phyloP scores from a whole-genome alignment of 1,140 invertebrate species.

The Diorhabda carinulata region DNA sequence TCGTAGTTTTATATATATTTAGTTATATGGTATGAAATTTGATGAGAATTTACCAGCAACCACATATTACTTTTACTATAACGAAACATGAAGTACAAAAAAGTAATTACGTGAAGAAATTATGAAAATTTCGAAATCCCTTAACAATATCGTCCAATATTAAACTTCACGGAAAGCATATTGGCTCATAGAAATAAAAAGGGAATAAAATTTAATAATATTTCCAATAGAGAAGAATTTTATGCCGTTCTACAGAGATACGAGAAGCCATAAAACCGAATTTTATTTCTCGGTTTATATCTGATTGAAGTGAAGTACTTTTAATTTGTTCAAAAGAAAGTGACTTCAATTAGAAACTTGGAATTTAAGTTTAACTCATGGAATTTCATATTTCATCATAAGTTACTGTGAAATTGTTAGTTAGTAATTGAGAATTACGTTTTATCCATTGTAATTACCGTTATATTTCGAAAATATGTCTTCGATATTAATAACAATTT shows the following conservation, averaged over 20 bases:
- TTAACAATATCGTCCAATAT: conserved; percentile 1
- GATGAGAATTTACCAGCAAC: too few relatives aligned
- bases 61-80: too few relatives aligned
- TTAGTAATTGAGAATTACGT: too few relatives aligned
- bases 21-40: too few relatives aligned
- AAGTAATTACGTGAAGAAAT: background rate
- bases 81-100: background rate
- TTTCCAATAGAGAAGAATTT: background rate
- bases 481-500: too few relatives aligned
- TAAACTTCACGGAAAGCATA: background rate
- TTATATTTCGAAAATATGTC: too few relatives aligned
- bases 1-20: too few relatives aligned
- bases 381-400: too few relatives aligned
- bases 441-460: too few relatives aligned
- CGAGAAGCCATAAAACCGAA: background rate
- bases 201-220: background rate
- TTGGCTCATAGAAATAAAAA: background rate
- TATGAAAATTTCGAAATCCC: background rate
- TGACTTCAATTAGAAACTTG: too few relatives aligned
- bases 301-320: background rate
- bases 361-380: too few relatives aligned
- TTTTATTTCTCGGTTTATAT: background rate
- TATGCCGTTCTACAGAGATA: background rate
- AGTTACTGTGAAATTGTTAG: too few relatives aligned
- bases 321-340: background rate